These are phyloP conservation scores for Trachelus tabidus DNA, from an alignment of 2,888 invertebrate genomes.

Conservation along the genomic window DNA sequence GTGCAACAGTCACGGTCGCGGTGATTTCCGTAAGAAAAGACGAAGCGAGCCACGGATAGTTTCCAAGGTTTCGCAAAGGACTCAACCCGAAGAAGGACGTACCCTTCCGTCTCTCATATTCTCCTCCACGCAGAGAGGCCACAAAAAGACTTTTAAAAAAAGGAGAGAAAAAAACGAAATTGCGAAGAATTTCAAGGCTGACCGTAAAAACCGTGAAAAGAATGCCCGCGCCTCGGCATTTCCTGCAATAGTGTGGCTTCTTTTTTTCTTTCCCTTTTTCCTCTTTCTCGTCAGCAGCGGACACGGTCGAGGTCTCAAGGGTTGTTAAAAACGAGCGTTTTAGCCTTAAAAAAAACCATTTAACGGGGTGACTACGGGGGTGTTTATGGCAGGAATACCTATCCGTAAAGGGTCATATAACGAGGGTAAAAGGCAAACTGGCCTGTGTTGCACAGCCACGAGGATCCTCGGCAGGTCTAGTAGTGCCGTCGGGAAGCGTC, in stretches of 20 bases:
- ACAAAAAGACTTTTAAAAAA: conserved; percentile 27
- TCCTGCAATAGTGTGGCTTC: conserved; percentile 64
- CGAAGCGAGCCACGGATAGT: background rate
- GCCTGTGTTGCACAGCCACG: conserved; percentile 22
- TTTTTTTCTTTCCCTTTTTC: conserved; percentile 34
- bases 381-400: conserved; percentile 18
- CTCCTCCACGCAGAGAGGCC: conserved; percentile 18
- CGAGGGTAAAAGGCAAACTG: conserved; percentile 36
- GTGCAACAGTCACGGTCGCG: background rate
- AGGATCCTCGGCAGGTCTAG: background rate
- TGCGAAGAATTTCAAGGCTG: conserved; percentile 57
- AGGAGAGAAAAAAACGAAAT: conserved; percentile 41
- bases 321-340: conserved; percentile 56
- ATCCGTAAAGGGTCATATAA: conserved; percentile 36
- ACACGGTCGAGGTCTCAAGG: conserved; percentile 52
- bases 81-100: conserved; percentile 14
- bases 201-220: conserved; percentile 46
- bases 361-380: conserved; percentile 55
- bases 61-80: conserved; percentile 45
- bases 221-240: conserved; percentile 46
- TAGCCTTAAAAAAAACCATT: conserved; percentile 48
- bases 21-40: conserved; percentile 2
- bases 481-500: conserved; percentile 17
- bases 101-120: conserved; percentile 23
- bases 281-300: conserved; percentile 15